A percentile compares a stretch with the other conserved stretches of the same genome.
Evolutionary conservation across 2,113 vertebrate genomes (phyloP).

Genomic region (Oxyruncus cristatus): DNA sequence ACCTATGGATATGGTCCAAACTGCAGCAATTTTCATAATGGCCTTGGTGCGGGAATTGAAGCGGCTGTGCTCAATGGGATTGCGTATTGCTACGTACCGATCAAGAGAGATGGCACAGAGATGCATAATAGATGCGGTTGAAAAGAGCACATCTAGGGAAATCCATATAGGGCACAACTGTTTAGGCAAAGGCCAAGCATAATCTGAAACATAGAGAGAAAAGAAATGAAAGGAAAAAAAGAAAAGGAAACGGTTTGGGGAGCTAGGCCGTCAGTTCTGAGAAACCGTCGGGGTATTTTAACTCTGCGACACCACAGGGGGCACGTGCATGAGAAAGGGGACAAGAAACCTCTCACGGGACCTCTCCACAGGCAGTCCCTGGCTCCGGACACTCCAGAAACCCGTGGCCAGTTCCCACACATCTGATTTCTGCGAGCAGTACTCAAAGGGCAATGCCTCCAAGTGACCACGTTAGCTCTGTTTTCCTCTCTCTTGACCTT

Average conservation of each 20-base stretch:
- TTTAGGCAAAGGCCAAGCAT: conserved; percentile 92
- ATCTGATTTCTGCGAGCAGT: background rate
- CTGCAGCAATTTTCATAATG: conserved; percentile 97
- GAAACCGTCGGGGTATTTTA: background rate
- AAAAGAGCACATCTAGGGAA: conserved; percentile 97
- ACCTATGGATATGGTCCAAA: conserved; percentile 99
- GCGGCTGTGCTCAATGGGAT: conserved; percentile 98
- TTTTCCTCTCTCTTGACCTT: background rate
- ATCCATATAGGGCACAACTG: conserved; percentile 97
- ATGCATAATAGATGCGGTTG: conserved; percentile 99
- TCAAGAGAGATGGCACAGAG: conserved; percentile 98
- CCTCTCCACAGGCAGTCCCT: background rate
- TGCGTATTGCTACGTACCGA: conserved; percentile 97
- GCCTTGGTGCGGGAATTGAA: conserved; percentile 99
- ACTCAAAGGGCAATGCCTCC: background rate
- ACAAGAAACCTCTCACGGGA: background rate
- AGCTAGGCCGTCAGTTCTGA: background rate
- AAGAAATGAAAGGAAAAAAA: conserved; percentile 62
- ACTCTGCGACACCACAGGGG: background rate
- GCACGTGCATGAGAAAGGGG: accelerated
- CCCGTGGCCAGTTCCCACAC: background rate
- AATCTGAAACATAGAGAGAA: conserved; percentile 83
- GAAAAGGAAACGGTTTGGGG: conserved; percentile 29
- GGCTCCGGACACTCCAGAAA: background rate
- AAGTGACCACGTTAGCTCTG: background rate